Conservation (phyloP, 2,888 invertebrate genomes). For the Ryuthela nishihirai region DNA sequence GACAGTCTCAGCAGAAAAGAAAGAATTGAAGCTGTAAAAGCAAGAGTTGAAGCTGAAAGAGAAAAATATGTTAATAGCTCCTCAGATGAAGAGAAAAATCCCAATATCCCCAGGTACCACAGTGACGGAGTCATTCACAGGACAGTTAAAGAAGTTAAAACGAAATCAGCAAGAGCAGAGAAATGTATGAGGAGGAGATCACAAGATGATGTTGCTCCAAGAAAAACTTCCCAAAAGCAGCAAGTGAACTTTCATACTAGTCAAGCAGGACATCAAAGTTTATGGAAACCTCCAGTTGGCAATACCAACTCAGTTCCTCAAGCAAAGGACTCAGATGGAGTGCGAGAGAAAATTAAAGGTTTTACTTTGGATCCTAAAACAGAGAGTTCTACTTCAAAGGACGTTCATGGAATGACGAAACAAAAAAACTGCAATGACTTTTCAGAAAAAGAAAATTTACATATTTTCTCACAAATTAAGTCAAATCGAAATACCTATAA, state of each 20-base stretch:
- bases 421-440: conserved; percentile 33
- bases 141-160: conserved; percentile 42
- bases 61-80: conserved; percentile 33
- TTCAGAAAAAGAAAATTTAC: conserved; percentile 10
- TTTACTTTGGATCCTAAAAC: conserved; percentile 9
- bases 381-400: conserved; percentile 16
- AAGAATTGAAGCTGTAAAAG: conserved; percentile 41
- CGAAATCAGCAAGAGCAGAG: conserved; percentile 11
- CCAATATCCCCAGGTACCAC: too few relatives aligned
- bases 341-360: not conserved
- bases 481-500: too few relatives aligned
- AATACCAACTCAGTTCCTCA: not conserved
- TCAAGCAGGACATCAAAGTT: not conserved
- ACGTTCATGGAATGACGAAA: conserved; percentile 9
- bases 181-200: conserved; percentile 15
- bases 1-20: conserved; percentile 39
- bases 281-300: not conserved
- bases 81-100: conserved; percentile 55
- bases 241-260: conserved; percentile 12
- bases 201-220: conserved; percentile 13
- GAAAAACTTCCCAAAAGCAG: conserved; percentile 5
- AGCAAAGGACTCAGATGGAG: not conserved
- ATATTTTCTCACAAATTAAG: conserved; percentile 10
- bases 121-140: conserved; percentile 33
- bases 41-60: conserved; percentile 42